A percentile compares a stretch with the other conserved stretches of the same genome.
Evolutionary conservation across 2,888 invertebrate genomes (phyloP).

Genomic region (Patella ulyssiponensis): DNA sequence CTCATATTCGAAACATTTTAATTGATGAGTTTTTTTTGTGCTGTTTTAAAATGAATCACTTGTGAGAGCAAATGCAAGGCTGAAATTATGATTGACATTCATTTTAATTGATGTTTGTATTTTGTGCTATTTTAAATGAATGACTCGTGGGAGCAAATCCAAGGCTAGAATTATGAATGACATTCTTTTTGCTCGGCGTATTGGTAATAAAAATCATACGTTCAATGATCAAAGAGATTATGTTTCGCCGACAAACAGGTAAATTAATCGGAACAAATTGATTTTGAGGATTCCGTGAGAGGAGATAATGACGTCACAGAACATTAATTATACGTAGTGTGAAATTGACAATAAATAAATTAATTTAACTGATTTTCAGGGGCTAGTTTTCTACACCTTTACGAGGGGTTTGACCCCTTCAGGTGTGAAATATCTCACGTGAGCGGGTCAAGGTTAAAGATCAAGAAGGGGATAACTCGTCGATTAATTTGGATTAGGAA

Average conservation of each 20-base stretch:
- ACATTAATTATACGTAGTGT: constrained; percentile 2
- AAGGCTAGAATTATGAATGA: no score
- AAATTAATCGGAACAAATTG: not conserved
- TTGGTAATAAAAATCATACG: not conserved
- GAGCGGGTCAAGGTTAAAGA: not conserved
- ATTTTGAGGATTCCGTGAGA: not conserved
- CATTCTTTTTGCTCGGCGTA: not conserved
- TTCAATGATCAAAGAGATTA: not conserved
- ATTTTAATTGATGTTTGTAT: no score
- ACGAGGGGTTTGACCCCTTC: not conserved
- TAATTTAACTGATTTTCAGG: not conserved
- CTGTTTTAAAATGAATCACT: no score
- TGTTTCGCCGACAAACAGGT: not conserved
- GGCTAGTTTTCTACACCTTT: not conserved
- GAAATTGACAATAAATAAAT: constrained; percentile 4
- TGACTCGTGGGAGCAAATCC: no score
- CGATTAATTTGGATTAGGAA: not conserved
- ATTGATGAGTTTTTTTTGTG: no score
- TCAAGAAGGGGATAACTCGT: not conserved
- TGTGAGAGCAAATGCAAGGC: no score
- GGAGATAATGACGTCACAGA: not conserved
- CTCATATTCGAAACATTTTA: no score
- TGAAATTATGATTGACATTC: no score
- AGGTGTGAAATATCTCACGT: not conserved
- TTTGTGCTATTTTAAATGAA: no score